Percentiles rank a stretch among this genome's conserved stretches.
These are phyloP conservation scores for Scaptomyza reducta DNA, from an alignment of 2,888 invertebrate genomes.

Conservation along the genomic window DNA sequence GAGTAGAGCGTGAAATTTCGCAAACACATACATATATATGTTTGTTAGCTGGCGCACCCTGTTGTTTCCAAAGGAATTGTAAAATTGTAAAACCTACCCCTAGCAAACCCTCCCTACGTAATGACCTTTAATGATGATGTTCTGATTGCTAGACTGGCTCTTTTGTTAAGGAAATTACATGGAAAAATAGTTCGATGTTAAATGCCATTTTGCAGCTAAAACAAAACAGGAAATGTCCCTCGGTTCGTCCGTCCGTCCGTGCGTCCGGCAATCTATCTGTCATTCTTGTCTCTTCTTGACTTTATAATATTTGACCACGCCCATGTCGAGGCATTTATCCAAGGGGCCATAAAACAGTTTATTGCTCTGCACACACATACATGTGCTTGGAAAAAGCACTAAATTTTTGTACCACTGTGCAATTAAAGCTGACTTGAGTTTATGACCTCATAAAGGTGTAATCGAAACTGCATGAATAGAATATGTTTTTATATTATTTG, in stretches of 20 bases:
- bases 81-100: constrained; percentile 47
- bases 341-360: constrained; percentile 53
- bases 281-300: not conserved
- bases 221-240: constrained; percentile 30
- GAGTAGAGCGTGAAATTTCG: constrained; percentile 42
- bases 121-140: constrained; percentile 66
- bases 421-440: constrained; percentile 61
- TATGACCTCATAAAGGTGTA: constrained; percentile 66
- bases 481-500: constrained; percentile 17
- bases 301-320: constrained; percentile 31
- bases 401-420: constrained; percentile 42
- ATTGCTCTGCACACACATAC: constrained; percentile 6
- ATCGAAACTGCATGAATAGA: constrained; percentile 48
- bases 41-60: constrained; percentile 9
- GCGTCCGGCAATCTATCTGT: not conserved
- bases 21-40: not conserved
- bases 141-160: constrained; percentile 28
- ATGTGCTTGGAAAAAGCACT: constrained; percentile 34
- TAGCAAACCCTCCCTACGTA: constrained; percentile 37
- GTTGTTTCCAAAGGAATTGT: constrained; percentile 37
- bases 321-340: constrained; percentile 25
- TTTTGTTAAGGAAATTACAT: constrained; percentile 56
- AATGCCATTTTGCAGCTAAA: constrained; percentile 16
- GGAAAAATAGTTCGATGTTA: constrained; percentile 21
- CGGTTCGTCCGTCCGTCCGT: not conserved